phyloP scores from a whole-genome alignment of 2,888 invertebrate species.

The Rhopalosiphum nymphaeae region DNA sequence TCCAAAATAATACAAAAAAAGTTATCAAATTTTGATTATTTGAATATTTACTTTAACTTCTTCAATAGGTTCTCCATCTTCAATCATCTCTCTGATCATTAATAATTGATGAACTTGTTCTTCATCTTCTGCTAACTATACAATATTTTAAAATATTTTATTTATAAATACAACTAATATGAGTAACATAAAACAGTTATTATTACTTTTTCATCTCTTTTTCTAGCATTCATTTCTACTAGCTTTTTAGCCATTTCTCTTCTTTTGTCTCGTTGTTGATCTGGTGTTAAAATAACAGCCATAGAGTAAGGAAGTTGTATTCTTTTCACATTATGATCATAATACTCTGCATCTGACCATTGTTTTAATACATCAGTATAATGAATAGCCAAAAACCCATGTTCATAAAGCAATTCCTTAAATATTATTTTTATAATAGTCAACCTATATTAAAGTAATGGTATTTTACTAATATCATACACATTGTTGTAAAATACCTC shows the following conservation, averaged over 20 bases:
- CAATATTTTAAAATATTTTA: constrained; percentile 54
- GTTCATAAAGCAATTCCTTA: constrained; percentile 83
- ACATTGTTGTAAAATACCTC: constrained; percentile 73
- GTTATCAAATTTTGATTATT: not conserved
- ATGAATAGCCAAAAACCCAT: constrained; percentile 83
- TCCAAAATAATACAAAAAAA: not conserved
- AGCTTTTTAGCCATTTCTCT: constrained; percentile 87
- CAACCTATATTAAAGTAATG: not conserved
- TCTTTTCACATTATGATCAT: constrained; percentile 84
- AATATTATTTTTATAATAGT: constrained; percentile 57
- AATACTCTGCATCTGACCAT: constrained; percentile 87
- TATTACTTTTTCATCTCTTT: constrained; percentile 83
- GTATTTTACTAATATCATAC: not conserved
- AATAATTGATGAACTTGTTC: constrained; percentile 84
- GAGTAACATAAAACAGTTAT: not conserved
- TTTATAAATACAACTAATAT: not conserved
- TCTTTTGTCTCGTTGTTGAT: constrained; percentile 88
- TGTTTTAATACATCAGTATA: constrained; percentile 83
- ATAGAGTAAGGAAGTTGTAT: constrained; percentile 88
- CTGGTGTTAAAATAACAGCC: constrained; percentile 76
- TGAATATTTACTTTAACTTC: constrained; percentile 73
- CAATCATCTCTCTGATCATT: constrained; percentile 82
- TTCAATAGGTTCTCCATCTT: constrained; percentile 79
- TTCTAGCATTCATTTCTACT: constrained; percentile 90
- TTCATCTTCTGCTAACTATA: constrained; percentile 85